phyloP scores from a whole-genome alignment of 2,888 invertebrate species.

The Cepaea hortensis region DNA sequence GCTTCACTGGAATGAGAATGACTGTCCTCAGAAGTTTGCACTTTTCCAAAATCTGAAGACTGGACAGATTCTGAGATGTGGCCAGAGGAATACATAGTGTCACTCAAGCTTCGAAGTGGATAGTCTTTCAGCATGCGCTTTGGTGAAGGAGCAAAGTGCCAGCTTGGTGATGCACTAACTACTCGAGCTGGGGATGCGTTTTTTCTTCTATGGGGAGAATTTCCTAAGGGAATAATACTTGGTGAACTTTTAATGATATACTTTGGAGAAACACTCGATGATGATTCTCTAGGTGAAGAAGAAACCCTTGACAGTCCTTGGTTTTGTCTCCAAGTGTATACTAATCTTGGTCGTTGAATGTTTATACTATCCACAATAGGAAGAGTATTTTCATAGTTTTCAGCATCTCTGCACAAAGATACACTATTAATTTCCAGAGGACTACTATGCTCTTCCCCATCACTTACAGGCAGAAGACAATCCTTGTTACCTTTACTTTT shows the following conservation, averaged over 20 bases:
- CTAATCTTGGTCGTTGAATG: conserved; percentile 59
- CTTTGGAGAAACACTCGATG: conserved; percentile 39
- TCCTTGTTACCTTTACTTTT: neutral
- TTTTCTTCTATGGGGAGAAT: conserved; percentile 43
- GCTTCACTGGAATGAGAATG: conserved; percentile 45
- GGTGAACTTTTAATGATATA: conserved; percentile 46
- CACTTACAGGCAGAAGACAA: neutral
- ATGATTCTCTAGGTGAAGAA: conserved; percentile 43
- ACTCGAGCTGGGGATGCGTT: conserved; percentile 49
- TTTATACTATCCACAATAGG: conserved; percentile 54
- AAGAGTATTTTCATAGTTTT: conserved; percentile 59
- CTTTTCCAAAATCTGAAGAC: conserved; percentile 17
- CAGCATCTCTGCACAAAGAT: conserved; percentile 49
- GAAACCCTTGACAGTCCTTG: conserved; percentile 63
- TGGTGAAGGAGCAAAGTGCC: conserved; percentile 40
- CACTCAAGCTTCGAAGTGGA: conserved; percentile 41
- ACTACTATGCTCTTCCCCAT: neutral
- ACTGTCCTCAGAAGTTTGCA: conserved; percentile 37
- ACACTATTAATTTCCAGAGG: neutral
- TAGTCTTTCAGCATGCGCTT: conserved; percentile 45
- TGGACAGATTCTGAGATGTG: conserved; percentile 23
- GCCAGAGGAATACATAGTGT: conserved; percentile 24
- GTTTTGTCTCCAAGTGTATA: conserved; percentile 69
- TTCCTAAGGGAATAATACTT: conserved; percentile 26
- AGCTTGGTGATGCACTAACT: conserved; percentile 45